Conservation (phyloP, 2,113 vertebrate species). For the Sturnus vulgaris region DNA sequence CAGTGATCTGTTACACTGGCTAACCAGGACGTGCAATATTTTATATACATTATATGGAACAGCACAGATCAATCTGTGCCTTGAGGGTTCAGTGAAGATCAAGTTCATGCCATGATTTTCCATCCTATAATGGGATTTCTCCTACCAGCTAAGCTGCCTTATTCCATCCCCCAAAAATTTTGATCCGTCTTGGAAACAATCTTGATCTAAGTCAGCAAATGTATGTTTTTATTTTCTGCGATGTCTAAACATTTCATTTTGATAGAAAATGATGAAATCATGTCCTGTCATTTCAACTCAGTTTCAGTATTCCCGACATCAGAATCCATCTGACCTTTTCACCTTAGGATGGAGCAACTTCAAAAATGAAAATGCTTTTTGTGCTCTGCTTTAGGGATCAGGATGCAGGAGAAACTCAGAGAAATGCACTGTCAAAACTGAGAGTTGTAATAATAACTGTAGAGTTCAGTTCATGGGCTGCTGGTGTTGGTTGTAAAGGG, state of each 20-base stretch:
- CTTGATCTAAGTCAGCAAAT: slow-evolving; percentile 15
- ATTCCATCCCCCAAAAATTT: not conserved
- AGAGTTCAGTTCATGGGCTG: not conserved
- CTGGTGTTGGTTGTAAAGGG: not conserved
- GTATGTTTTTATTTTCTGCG: not conserved
- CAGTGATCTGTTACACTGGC: not conserved
- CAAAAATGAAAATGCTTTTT: not conserved
- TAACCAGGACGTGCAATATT: not conserved
- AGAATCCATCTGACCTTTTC: slow-evolving; percentile 5
- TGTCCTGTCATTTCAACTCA: slow-evolving; percentile 4
- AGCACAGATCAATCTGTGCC: not conserved
- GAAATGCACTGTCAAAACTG: not conserved
- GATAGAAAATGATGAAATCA: slow-evolving; percentile 2
- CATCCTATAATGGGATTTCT: not conserved
- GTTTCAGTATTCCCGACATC: not conserved
- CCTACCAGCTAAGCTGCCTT: not conserved
- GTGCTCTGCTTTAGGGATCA: not conserved
- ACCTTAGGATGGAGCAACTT: not conserved
- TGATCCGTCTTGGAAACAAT: not conserved
- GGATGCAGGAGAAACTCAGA: not conserved
- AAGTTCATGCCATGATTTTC: not conserved
- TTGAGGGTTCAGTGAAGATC: not conserved
- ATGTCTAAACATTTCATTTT: slow-evolving; percentile 30
- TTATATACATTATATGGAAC: fast-evolving
- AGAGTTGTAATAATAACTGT: not conserved